Base-by-base conservation (phyloP, 2,113 vertebrate genomes). In the Etheostoma spectabile region DNA sequence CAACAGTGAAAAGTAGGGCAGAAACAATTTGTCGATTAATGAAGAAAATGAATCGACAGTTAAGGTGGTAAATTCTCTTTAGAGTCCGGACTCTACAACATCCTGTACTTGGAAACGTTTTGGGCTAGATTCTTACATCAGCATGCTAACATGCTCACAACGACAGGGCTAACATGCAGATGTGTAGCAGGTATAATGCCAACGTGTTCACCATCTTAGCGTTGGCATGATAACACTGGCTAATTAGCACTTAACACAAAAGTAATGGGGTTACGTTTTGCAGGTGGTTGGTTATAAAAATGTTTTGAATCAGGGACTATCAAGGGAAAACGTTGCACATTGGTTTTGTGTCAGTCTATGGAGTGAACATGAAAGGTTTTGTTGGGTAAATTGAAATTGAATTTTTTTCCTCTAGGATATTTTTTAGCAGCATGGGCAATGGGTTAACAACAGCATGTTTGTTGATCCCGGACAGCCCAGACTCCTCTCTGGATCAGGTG, bases 321-420 rank as follows among this genome's bases (percentile, higher is more conserved):
- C 4, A 19, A 24, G n/a, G 11, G 19, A 72, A 70, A 64, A 22
- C 3, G 5, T 19, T 55, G 35, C 45, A 52, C 24, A 45, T 61
- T 8, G 2, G 15, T 19, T 48, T 77, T 42, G 30, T 27, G 21
- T 27, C 16, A 30, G 13, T 24, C 12, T 18, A 19, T 11, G 59
- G 56, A 67, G 21, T 30, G 35, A 45, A 24, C 27, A 21, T 77
- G 6, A 49, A 22, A 8, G 15, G 18, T 74, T 64, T 65, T 74
- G 53, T 59, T 46, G 14, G n/a, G 27, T 57, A 62, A 70, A 56
- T 73, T 77, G 22, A 38, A 33, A 56, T 86, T 74, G 63, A 38
- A 8, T 38, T 38, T 10, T 10, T 38, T 38, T 38, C 38, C 38
- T 42, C 2, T 42, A 42, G 38, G 38, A 42, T 42, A 42, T 42